Percentiles rank a stretch among this genome's conserved stretches.
These are phyloP conservation scores for Lycorma delicatula DNA, from an alignment of 1,140 invertebrate genomes.

Conservation along the genomic window DNA sequence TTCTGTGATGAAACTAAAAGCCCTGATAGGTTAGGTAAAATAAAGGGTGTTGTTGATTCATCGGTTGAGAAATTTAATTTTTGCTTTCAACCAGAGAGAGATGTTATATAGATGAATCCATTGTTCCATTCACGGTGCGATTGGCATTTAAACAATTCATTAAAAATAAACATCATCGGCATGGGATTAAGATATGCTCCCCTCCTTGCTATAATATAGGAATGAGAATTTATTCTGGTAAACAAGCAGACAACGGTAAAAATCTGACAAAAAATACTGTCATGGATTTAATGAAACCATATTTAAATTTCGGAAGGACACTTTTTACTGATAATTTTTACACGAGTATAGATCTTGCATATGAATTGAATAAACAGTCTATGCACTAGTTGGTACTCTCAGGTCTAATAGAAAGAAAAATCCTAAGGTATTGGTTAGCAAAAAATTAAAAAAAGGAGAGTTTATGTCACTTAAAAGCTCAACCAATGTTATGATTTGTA, in stretches of 20 bases:
- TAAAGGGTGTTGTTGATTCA: not conserved
- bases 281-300: not conserved
- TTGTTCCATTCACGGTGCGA: conserved; percentile 32
- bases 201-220: conserved; percentile 23
- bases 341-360: not conserved
- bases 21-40: not conserved
- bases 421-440: not conserved
- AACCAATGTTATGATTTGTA: not conserved
- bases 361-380: not conserved
- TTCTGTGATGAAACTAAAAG: not conserved
- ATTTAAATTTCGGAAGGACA: not conserved
- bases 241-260: not conserved
- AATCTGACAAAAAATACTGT: not conserved
- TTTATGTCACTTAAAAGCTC: not conserved
- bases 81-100: conserved; percentile 20
- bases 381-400: not conserved
- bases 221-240: not conserved
- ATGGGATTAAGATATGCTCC: conserved; percentile 29
- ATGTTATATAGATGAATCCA: conserved; percentile 34
- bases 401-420: not conserved
- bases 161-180: conserved; percentile 31
- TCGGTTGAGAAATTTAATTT: conserved; percentile 10
- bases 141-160: conserved; percentile 35
- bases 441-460: not conserved
- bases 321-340: not conserved